Base-by-base conservation (phyloP, 2,113 vertebrate species). In the Sphaerodactylus townsendi region DNA sequence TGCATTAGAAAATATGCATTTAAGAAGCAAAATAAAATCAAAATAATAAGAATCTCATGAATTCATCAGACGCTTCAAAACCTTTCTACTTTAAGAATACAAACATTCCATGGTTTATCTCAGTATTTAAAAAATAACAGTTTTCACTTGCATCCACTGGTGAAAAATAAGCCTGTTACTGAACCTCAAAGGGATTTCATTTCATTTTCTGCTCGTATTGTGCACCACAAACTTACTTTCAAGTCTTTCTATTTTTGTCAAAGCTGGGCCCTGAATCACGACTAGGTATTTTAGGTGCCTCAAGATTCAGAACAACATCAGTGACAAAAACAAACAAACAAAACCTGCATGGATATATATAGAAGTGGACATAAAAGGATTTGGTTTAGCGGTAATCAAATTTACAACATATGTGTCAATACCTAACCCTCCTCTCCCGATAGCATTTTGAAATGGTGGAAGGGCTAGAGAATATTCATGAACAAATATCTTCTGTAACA, bases 271-370 rank as follows among this genome's bases (percentile, higher is more conserved):
- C 8, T 73, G 56, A 82, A 65, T 74, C 70, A 82, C 33, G 41
- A 59, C 72, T 74, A 39, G 72, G 74, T 82, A 82, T 82, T 82
- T 74, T 82, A 74, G 56, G 70, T 64, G 30, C 50, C 70, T 82
- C n/a, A 48, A 59, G 25, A 62, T 62, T 62, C 59, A 62, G 21
- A 65, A 73, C 74, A 82, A 64, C 39, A 30, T 44, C 70, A 64
- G 81, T 74, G 44, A 44, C 56, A 46, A 82, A 74, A 82, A 82
- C 72, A 73, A 82, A 82, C 73, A 48, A 62, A 44, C 39, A 25
- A 33, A 30, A 33, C 46, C n/a, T n/a, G n/a, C n/a, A n/a, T n/a
- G 10, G 23, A 64, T 74, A 23, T 41, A 44, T 30, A 73, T 10
- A 82, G 10, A 64, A 73, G 8, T 39, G n/a, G n/a, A 30, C 28